phyloP scores from a whole-genome alignment of 2,797 vertebrate genomes.

The Orientallactaga sibirica region DNA sequence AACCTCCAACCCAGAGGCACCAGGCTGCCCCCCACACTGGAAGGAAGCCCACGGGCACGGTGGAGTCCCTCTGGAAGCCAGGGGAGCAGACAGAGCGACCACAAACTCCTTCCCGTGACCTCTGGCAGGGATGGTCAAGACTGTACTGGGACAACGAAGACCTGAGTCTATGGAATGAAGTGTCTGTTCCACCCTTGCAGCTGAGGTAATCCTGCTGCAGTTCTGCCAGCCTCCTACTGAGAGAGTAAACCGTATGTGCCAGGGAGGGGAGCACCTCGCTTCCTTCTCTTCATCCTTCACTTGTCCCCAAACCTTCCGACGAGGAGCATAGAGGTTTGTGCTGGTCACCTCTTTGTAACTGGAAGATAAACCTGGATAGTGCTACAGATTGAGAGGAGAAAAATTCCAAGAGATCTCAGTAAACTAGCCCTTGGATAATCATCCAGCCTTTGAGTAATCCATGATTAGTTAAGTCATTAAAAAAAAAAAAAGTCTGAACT shows the following conservation, averaged over 20 bases:
- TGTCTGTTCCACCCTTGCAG: background rate
- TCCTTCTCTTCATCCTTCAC: background rate
- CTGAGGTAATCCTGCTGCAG: background rate
- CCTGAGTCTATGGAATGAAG: conserved; percentile 7
- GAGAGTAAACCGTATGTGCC: background rate
- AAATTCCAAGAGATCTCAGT: conserved; percentile 57
- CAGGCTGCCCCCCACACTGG: background rate
- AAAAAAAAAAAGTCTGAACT: background rate
- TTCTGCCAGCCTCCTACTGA: background rate
- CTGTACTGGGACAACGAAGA: background rate
- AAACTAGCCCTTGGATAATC: conserved; percentile 56
- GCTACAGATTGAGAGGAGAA: conserved; percentile 39
- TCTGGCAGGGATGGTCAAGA: background rate
- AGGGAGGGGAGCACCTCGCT: background rate
- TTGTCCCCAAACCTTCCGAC: conserved; percentile 20
- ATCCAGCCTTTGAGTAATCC: conserved; percentile 55
- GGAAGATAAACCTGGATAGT: conserved; percentile 53
- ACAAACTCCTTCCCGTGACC: background rate
- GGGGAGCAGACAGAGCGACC: background rate
- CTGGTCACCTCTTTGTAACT: conserved; percentile 17
- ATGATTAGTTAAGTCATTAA: conserved; percentile 7
- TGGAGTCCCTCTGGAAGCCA: background rate
- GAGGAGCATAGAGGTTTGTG: background rate
- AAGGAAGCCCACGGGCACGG: background rate
- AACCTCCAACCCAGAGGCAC: background rate